Percentiles rank a stretch among this genome's conserved stretches.
Evolutionary conservation across 2,113 vertebrate genomes (phyloP).

Genomic region (Ctenomys sociabilis): DNA sequence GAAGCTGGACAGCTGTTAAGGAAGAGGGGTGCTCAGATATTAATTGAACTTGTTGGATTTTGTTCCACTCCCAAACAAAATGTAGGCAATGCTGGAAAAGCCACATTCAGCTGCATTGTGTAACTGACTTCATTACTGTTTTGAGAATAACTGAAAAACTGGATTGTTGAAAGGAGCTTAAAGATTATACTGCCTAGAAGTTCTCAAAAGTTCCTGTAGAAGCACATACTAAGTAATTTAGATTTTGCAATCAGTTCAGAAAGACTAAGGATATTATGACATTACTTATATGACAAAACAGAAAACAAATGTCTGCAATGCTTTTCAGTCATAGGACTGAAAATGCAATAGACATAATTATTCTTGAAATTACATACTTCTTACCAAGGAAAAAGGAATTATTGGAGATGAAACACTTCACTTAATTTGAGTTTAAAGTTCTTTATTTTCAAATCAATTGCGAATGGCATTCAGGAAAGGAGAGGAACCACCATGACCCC

Average conservation of each 20-base stretch:
- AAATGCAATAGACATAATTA: slow-evolving; percentile 22
- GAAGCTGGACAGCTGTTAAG: not conserved
- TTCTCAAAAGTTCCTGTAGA: not conserved
- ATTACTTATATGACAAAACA: not conserved
- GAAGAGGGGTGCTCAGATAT: rapidly evolving
- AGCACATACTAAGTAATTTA: not conserved
- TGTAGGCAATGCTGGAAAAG: not conserved
- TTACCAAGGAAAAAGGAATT: slow-evolving; percentile 52
- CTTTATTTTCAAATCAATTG: slow-evolving; percentile 27
- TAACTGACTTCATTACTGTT: not conserved
- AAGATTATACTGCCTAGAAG: not conserved
- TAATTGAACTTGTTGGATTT: not conserved
- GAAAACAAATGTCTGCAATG: not conserved
- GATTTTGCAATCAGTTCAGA: not conserved
- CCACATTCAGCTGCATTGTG: not conserved
- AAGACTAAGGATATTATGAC: not conserved
- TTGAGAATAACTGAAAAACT: not conserved
- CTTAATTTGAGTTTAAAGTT: slow-evolving; percentile 39
- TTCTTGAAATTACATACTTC: not conserved
- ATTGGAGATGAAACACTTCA: slow-evolving; percentile 9
- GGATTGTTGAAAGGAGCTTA: not conserved
- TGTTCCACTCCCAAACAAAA: not conserved
- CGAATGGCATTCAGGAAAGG: slow-evolving; percentile 2
- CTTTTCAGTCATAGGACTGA: not conserved
- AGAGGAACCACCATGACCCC: not conserved